Conservation (phyloP, 2,888 invertebrate species). For the Hoplodrina ambigua region DNA sequence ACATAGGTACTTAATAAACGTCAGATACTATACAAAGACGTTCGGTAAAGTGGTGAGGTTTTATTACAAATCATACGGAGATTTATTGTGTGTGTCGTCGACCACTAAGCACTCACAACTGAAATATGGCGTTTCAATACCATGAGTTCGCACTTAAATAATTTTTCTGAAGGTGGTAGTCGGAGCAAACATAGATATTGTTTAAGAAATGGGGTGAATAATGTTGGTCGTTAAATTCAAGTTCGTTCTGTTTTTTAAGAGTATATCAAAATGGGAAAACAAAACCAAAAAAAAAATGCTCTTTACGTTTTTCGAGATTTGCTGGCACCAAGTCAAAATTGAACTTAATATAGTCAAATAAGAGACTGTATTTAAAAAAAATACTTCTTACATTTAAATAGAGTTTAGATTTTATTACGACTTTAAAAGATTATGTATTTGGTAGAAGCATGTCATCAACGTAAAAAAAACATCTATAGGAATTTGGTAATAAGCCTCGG, state of each 20-base stretch:
- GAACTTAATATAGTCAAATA: constrained; percentile 1
- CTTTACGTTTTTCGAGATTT: constrained; percentile 43
- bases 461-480: not conserved
- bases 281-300: constrained; percentile 1
- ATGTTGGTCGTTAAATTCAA: constrained; percentile 28
- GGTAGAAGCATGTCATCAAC: not conserved
- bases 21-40: constrained; percentile 56
- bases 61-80: constrained; percentile 77
- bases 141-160: constrained; percentile 54
- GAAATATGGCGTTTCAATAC: constrained; percentile 72
- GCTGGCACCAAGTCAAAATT: constrained; percentile 28
- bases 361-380: not conserved
- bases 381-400: not conserved
- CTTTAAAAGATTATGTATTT: too few species aligned
- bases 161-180: constrained; percentile 40
- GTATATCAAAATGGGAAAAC: constrained; percentile 25
- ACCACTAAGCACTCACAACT: constrained; percentile 71
- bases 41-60: constrained; percentile 67
- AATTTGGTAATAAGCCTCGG: not conserved
- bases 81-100: constrained; percentile 76
- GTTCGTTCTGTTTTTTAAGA: constrained; percentile 37
- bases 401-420: not conserved
- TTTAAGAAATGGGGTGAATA: constrained; percentile 18
- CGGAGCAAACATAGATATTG: not conserved
- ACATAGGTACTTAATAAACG: constrained; percentile 58